phyloP scores from a whole-genome alignment of 1,140 invertebrate species.

The Zaprionus camerounensis region DNA sequence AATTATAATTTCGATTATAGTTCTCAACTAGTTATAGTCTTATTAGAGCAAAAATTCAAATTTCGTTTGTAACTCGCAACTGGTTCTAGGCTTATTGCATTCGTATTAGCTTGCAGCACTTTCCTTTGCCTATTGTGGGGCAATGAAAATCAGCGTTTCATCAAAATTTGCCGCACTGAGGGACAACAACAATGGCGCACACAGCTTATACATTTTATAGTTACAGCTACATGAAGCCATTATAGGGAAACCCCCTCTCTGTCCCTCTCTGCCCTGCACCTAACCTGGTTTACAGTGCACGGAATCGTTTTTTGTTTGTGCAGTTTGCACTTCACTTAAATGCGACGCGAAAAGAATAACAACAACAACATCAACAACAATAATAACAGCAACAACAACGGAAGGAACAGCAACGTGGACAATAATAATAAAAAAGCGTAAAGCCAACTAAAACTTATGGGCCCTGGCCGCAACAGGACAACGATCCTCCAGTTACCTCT shows the following conservation, averaged over 20 bases:
- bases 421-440: conserved; percentile 32
- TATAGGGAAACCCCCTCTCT: conserved; percentile 37
- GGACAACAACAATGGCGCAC: conserved; percentile 50
- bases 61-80: conserved; percentile 1
- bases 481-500: background rate
- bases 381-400: conserved; percentile 5
- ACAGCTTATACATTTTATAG: conserved; percentile 74
- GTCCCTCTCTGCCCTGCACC: background rate
- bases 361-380: background rate
- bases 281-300: conserved; percentile 26
- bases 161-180: conserved; percentile 21
- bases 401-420: background rate
- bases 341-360: conserved; percentile 48
- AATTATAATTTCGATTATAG: background rate
- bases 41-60: too few species aligned
- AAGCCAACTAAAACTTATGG: conserved; percentile 47
- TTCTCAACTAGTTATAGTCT: background rate
- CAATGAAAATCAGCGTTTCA: background rate
- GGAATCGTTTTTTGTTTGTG: conserved; percentile 56
- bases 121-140: background rate
- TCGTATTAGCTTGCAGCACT: background rate
- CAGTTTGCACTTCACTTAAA: conserved; percentile 75
- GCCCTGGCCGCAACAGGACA: conserved; percentile 12
- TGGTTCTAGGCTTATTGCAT: background rate
- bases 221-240: conserved; percentile 72